A percentile compares a stretch with the other conserved stretches of the same genome.
Evolutionary conservation across 92 coral and sea anemone species (phyloP).

Genomic region (Muricea muricata): DNA sequence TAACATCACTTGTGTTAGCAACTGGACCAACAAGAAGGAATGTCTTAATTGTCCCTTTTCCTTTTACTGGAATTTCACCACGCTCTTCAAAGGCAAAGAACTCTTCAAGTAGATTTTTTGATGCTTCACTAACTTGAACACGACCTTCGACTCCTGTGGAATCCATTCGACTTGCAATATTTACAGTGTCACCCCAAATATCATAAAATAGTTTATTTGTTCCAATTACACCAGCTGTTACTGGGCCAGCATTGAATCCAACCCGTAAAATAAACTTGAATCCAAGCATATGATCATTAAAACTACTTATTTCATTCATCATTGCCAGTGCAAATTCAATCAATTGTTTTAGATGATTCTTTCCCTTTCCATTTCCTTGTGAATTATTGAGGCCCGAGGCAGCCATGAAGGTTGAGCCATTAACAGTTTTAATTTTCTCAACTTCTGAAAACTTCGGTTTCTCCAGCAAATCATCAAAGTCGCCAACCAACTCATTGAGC

Average conservation of each 20-base stretch:
- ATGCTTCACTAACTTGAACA: conserved; percentile 94
- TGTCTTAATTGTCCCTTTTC: conserved; percentile 94
- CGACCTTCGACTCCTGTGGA: conserved; percentile 87
- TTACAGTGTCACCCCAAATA: conserved; percentile 99
- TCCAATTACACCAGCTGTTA: conserved; percentile 98
- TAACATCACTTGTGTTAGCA: neutral
- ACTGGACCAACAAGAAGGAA: conserved; percentile 74
- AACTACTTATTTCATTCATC: conserved; percentile 88
- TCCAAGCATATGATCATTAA: conserved; percentile 96
- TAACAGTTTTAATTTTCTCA: conserved; percentile 99
- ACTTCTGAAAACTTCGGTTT: conserved; percentile 80
- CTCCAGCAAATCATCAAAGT: conserved; percentile 95
- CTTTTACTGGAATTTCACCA: conserved; percentile 96
- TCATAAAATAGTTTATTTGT: conserved; percentile 94
- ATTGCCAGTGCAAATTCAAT: conserved; percentile 93
- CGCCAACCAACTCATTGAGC: conserved; percentile 96
- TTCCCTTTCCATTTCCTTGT: conserved; percentile 78
- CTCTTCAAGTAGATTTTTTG: conserved; percentile 80
- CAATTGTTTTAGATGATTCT: conserved; percentile 90
- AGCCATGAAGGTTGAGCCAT: conserved; percentile 99
- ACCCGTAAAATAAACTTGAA: conserved; percentile 90
- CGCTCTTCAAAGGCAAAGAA: conserved; percentile 90
- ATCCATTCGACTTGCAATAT: conserved; percentile 99
- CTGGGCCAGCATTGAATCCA: conserved; percentile 97
- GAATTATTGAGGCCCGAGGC: conserved; percentile 90